phyloP scores from a whole-genome alignment of 1,140 invertebrate species.

The Bombyx mori region DNA sequence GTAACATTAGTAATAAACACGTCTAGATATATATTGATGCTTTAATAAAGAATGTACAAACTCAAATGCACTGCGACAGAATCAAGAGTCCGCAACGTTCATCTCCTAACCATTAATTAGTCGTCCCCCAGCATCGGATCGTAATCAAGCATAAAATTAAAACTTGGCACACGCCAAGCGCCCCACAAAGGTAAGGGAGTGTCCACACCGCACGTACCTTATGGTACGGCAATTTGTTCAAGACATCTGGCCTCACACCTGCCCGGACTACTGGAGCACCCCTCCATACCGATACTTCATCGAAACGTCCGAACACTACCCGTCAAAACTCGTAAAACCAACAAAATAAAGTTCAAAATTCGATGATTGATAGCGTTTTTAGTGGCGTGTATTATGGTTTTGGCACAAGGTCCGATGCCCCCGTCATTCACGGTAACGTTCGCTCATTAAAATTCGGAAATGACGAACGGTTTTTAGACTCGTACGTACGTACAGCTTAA shows the following conservation, averaged over 20 bases:
- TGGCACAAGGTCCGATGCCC: slow-evolving; percentile 62
- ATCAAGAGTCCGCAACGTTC: slow-evolving; percentile 31
- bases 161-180: slow-evolving; percentile 65
- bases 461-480: slow-evolving; percentile 65
- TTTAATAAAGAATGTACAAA: too few species aligned
- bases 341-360: slow-evolving; percentile 33
- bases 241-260: slow-evolving; percentile 69
- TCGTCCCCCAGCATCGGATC: slow-evolving; percentile 43
- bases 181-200: slow-evolving; percentile 58
- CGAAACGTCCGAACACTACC: slow-evolving; percentile 17
- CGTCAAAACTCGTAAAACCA: slow-evolving; percentile 6
- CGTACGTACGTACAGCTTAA: slow-evolving; percentile 27
- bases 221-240: slow-evolving; percentile 67
- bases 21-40: too few species aligned
- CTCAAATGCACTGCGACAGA: slow-evolving; percentile 13
- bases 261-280: slow-evolving; percentile 38
- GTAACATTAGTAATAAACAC: too few species aligned
- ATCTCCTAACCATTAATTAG: slow-evolving; percentile 65
- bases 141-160: slow-evolving; percentile 72
- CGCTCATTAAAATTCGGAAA: slow-evolving; percentile 66
- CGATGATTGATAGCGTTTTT: slow-evolving; percentile 9
- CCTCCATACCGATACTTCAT: slow-evolving; percentile 48
- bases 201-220: slow-evolving; percentile 59
- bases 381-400: slow-evolving; percentile 54
- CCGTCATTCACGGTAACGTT: slow-evolving; percentile 54